Evolutionary conservation across 2,113 vertebrate species (phyloP), one percentile per base, ranked within the genome.

Genomic region (Dinomys branickii): DNA sequence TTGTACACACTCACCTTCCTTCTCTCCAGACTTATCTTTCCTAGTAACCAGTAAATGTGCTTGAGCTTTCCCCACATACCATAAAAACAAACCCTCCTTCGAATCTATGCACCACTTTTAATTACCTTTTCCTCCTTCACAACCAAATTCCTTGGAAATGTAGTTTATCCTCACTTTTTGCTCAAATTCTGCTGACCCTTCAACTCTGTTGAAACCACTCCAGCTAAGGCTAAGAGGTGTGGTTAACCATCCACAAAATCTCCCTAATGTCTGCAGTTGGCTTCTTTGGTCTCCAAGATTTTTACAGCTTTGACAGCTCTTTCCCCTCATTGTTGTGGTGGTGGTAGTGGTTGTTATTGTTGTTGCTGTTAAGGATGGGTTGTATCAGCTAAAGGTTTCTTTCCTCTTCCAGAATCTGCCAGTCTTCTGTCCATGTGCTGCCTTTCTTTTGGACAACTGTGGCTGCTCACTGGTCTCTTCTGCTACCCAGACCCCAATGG

Each of bases 161-260:
- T 2, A 2, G 12, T 22, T 47, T 28, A 8, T n/a, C 14, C 4
- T 38, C n/a, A 9, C 44, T 38, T 2, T 17, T 1, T 61, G 44
- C 35, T 52, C 73, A 24, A 28, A 30, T 30, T 35, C 38, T 22
- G 12, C 28, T 65, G 44, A 59, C 28, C 78, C 67, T 47, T 86
- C 54, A 26, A 8, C 38, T 30, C n/a, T 10, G 4, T n/a, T 26
- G 35, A 22, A 59, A 54, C 52, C 75, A 7, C 26, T 38, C 17
- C 6, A 10, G n/a, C 28, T 35, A 22, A 41, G 47, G 0, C 14
- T 4, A 10, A 67, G 28, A 35, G 13, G n/a, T 2, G 16, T 28
- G 28, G 44, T 2, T 1, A 0, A 19, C 33, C 52, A 41, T 4
- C 38, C 41, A 1, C 28, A 24, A 13, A 35, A 35, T 14, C 13